These are phyloP conservation scores for Pachydiplax longipennis DNA, from an alignment of 2,888 invertebrate species.

Conservation along the genomic window DNA sequence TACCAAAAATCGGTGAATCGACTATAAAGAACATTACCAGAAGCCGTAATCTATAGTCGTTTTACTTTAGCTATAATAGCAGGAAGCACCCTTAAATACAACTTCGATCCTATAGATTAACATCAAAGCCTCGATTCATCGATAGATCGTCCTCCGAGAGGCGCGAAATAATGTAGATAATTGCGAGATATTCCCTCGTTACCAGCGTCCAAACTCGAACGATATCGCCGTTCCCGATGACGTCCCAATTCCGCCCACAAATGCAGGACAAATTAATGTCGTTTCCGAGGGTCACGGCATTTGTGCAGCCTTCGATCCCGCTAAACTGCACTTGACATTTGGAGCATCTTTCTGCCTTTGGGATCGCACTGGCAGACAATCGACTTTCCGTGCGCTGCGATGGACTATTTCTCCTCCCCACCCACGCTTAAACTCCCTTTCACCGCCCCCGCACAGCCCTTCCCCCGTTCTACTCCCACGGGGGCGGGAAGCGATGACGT, in stretches of 20 bases:
- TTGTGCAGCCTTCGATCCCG: no score
- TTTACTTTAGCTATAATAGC: no score
- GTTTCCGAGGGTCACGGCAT: no score
- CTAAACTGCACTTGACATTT: no score
- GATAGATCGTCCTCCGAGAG: neutral
- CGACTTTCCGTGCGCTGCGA: neutral
- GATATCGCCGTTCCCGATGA: neutral
- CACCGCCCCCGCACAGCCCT: conserved; percentile 10
- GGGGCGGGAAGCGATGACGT: conserved; percentile 24
- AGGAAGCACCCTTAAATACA: neutral
- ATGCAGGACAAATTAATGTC: neutral
- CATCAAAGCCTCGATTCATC: neutral
- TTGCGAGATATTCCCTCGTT: neutral
- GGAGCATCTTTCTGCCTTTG: no score
- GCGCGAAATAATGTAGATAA: neutral
- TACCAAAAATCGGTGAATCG: no score
- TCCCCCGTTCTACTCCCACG: conserved; percentile 8
- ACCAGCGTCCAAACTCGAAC: neutral
- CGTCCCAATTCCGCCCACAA: conserved; percentile 7
- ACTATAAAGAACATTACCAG: no score
- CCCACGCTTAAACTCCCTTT: conserved; percentile 32
- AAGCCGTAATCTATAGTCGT: no score
- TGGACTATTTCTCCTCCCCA: conserved; percentile 4
- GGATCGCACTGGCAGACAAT: neutral
- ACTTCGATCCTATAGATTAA: neutral